Evolutionary conservation across 2,797 vertebrate genomes (phyloP).

Genomic region (Strix occidentalis): DNA sequence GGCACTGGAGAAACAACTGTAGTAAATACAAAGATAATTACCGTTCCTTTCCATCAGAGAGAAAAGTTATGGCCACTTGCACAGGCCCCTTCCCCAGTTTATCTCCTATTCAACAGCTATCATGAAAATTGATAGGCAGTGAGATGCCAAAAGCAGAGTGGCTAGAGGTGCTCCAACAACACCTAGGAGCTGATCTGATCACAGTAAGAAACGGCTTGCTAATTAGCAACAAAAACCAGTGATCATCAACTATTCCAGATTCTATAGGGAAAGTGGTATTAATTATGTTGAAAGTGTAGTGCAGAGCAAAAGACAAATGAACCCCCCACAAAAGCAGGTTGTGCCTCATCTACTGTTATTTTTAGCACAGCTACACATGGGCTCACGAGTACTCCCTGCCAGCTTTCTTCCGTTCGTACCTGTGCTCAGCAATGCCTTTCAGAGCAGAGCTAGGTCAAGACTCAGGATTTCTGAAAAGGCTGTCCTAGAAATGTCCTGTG

Average conservation of each 20-base stretch:
- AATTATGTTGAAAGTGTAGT: background rate
- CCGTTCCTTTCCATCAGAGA: background rate
- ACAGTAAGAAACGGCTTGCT: background rate
- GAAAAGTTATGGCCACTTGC: background rate
- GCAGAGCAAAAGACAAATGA: background rate
- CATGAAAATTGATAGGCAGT: background rate
- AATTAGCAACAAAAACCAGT: background rate
- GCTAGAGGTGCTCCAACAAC: background rate
- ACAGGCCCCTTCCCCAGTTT: background rate
- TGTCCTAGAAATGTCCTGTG: background rate
- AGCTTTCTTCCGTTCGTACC: background rate
- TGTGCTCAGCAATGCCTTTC: background rate
- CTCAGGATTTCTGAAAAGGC: background rate
- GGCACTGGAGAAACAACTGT: background rate
- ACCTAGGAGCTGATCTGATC: background rate
- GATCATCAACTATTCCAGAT: background rate
- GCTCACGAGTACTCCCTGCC: background rate
- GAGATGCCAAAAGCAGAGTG: background rate
- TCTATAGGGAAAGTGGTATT: background rate
- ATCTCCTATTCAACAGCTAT: background rate
- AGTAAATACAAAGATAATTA: background rate
- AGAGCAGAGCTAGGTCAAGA: background rate
- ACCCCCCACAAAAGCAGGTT: background rate
- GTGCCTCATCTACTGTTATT: background rate
- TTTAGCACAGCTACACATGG: background rate